Evolutionary conservation across 2,113 vertebrate species (phyloP).

Genomic region (Tichodroma muraria): DNA sequence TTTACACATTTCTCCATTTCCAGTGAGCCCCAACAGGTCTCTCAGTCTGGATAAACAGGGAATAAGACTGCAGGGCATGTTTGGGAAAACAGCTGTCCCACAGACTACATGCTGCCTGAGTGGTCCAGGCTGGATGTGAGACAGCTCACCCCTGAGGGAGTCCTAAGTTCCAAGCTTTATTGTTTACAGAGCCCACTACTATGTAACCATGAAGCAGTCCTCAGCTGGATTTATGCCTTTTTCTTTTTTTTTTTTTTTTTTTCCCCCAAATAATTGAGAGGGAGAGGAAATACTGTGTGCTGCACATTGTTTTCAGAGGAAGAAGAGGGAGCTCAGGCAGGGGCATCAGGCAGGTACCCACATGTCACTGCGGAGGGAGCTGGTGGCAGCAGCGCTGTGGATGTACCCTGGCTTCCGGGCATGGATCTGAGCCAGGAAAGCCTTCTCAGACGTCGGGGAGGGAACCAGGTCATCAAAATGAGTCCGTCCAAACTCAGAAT

Average conservation of each 20-base stretch:
- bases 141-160: background rate
- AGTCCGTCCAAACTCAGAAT: conserved; percentile 84
- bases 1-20: background rate
- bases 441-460: conserved; percentile 82
- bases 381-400: conserved; percentile 58
- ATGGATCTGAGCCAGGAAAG: conserved; percentile 81
- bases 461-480: conserved; percentile 83
- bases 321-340: background rate
- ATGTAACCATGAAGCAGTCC: background rate
- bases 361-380: conserved; percentile 70
- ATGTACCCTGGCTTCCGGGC: conserved; percentile 79
- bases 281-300: background rate
- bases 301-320: background rate
- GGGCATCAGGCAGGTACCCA: conserved; percentile 26
- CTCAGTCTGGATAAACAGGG: background rate
- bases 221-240: background rate
- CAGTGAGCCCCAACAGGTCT: background rate
- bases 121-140: background rate
- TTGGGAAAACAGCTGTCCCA: background rate
- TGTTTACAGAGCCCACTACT: background rate
- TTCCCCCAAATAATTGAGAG: background rate
- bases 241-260: background rate
- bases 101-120: background rate
- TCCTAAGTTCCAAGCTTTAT: background rate
- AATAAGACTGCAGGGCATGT: background rate